Conservation (phyloP, 2,888 invertebrate species). For the Dichetophora obliterata region DNA sequence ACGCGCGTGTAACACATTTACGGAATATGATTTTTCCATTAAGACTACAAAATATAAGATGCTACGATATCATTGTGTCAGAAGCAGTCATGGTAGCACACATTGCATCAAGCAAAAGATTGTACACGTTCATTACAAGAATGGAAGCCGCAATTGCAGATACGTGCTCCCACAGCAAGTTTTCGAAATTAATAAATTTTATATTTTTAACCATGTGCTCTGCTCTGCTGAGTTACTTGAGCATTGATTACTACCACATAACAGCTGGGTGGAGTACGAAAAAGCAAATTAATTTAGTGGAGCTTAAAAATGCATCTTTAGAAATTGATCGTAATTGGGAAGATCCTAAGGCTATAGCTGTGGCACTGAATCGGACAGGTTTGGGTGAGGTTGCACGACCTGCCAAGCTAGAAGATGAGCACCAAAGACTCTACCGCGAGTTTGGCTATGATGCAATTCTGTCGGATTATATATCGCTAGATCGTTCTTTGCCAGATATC, state of each 20-base stretch:
- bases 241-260: no score
- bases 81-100: no score
- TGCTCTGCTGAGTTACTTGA: no score
- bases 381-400: slow-evolving; percentile 1
- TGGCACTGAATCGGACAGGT: slow-evolving; percentile 1
- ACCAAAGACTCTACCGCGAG: not conserved
- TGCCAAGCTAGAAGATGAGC: slow-evolving; percentile 5
- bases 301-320: not conserved
- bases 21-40: no score
- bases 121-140: not conserved
- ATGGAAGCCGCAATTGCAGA: not conserved
- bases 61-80: no score
- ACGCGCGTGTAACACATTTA: no score
- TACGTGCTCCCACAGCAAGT: not conserved
- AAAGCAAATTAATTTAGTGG: not conserved
- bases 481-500: not conserved
- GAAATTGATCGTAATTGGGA: slow-evolving; percentile 20
- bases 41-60: no score
- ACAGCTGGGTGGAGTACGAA: no score
- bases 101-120: no score
- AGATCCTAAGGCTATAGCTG: not conserved
- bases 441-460: slow-evolving; percentile 21
- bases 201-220: no score
- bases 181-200: no score
- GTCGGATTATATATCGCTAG: slow-evolving; percentile 21